Conservation (phyloP, 2,888 invertebrate genomes). For the Philopedon plagiatum region DNA sequence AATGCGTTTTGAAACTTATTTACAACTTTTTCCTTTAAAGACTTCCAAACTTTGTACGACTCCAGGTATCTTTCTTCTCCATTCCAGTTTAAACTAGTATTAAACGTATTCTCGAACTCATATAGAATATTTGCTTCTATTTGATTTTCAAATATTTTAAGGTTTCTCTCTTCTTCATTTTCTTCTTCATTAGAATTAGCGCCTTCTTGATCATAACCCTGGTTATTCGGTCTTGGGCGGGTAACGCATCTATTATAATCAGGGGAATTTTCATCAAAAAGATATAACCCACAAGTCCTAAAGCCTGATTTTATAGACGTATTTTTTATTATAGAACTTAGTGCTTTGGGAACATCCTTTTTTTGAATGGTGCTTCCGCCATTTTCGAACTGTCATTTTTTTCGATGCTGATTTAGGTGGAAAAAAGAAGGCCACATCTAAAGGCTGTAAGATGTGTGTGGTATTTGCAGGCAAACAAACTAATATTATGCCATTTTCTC, state of each 20-base stretch:
- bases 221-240: constrained; percentile 1
- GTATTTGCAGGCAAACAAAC: no score
- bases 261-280: constrained; percentile 12
- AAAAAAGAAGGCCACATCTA: no score
- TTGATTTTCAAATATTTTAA: constrained; percentile 13
- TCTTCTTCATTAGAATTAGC: constrained; percentile 24
- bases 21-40: no score
- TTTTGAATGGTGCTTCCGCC: constrained; percentile 25
- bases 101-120: neutral
- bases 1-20: no score
- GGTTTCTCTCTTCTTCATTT: neutral
- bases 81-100: neutral
- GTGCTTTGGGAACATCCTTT: constrained; percentile 23
- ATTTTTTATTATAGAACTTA: constrained; percentile 24
- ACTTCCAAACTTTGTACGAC: neutral
- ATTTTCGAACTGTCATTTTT: neutral
- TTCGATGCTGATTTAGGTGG: constrained; percentile 25
- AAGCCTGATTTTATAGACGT: neutral
- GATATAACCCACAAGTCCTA: constrained; percentile 12
- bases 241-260: neutral
- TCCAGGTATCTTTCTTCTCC: constrained; percentile 4
- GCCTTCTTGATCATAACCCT: no score
- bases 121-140: constrained; percentile 3
- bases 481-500: constrained; percentile 20
- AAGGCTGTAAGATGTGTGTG: no score